Conservation (phyloP, 2,888 invertebrate species). For the Caenorhabditis drosophilae region DNA sequence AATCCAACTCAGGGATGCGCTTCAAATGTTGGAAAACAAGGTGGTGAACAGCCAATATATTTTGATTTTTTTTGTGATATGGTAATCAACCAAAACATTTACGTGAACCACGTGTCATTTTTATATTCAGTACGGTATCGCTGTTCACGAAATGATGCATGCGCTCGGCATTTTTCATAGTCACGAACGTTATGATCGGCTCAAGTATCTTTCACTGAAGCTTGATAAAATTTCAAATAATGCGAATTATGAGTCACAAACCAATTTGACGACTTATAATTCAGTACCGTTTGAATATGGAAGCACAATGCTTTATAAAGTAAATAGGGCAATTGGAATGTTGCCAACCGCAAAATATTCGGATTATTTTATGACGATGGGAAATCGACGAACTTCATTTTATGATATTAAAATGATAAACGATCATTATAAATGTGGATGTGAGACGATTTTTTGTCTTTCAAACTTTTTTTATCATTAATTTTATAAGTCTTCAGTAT, state of each 20-base stretch:
- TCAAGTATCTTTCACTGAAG: slow-evolving; percentile 24
- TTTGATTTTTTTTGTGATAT: slow-evolving; percentile 24
- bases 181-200: slow-evolving; percentile 38
- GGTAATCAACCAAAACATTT: no score
- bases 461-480: no score
- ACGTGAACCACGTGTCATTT: no score
- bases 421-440: slow-evolving; percentile 58
- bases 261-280: not conserved
- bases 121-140: slow-evolving; percentile 29
- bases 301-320: slow-evolving; percentile 54
- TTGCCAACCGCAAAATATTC: slow-evolving; percentile 44
- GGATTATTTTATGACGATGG: slow-evolving; percentile 52
- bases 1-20: slow-evolving; percentile 16
- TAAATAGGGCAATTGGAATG: no score
- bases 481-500: no score
- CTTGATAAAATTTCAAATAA: not conserved
- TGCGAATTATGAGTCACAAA: not conserved
- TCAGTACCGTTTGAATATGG: slow-evolving; percentile 60
- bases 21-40: slow-evolving; percentile 26
- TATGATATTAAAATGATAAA: slow-evolving; percentile 64
- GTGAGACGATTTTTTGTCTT: no score
- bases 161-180: slow-evolving; percentile 62
- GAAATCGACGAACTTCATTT: slow-evolving; percentile 47
- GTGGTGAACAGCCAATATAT: slow-evolving; percentile 21
- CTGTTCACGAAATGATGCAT: slow-evolving; percentile 55